Conservation (phyloP, 1,140 invertebrate genomes). For the Heliconius hewitsoni region DNA sequence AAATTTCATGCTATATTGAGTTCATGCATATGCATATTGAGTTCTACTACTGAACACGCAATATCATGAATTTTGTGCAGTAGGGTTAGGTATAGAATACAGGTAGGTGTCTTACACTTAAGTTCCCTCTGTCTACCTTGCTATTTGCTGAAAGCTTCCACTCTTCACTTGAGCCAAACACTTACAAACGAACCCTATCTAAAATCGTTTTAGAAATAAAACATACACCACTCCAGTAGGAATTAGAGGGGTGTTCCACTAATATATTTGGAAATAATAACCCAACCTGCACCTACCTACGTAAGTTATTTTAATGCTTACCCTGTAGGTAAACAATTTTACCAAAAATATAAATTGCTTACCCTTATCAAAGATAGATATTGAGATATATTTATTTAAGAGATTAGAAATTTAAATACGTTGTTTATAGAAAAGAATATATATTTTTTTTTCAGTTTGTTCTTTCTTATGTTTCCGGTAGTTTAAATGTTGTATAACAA, state of each 20-base stretch:
- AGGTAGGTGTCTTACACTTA: too few relatives aligned
- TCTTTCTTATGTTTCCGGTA: too few relatives aligned
- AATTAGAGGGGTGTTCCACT: constrained; percentile 68
- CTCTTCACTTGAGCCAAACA: constrained; percentile 22
- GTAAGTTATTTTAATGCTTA: constrained; percentile 32
- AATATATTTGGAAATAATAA: constrained; percentile 77
- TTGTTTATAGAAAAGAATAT: too few relatives aligned
- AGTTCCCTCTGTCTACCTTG: too few relatives aligned
- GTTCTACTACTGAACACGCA: too few relatives aligned
- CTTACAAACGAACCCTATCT: constrained; percentile 63
- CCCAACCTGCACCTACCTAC: constrained; percentile 39
- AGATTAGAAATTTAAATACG: not conserved
- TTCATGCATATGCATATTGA: too few relatives aligned
- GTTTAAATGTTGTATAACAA: too few relatives aligned
- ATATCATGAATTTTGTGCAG: too few relatives aligned
- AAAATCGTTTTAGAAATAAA: constrained; percentile 77
- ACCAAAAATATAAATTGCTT: not conserved
- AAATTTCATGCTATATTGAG: too few relatives aligned
- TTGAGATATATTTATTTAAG: not conserved
- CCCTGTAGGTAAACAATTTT: constrained; percentile 6
- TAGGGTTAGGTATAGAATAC: too few relatives aligned
- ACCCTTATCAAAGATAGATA: not conserved
- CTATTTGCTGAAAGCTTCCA: not conserved
- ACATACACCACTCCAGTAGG: constrained; percentile 59
- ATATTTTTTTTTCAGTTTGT: too few relatives aligned